Evolutionary conservation across 2,888 invertebrate genomes (phyloP), one percentile per base, ranked within the genome.

Genomic region (Drosophila rellima): DNA sequence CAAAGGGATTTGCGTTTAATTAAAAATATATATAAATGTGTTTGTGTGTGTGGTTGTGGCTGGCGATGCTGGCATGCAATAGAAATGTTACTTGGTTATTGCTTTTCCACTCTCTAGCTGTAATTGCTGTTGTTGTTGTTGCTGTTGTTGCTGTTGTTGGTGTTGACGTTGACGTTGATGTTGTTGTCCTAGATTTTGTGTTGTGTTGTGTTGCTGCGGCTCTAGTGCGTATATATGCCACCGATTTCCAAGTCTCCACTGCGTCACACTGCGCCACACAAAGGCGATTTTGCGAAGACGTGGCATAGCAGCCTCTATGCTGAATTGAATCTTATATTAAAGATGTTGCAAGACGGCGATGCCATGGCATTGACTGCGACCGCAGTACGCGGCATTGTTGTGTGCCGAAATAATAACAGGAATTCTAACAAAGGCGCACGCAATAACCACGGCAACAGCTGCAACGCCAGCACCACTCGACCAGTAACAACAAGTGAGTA

Each of bases 251-350:
- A 67, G 76, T 70, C 72, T 65, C 35, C 18, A n/a, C n/a, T n/a
- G n/a, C 55, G 35, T 64, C 56, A 65, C 18, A n/a, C 2, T 35
- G 50, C 45, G 54, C 40, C 64, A 79, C 70, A 71, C 55, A 55
- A 83, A 68, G 66, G 70, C 52, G 70, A 68, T 73, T 78, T 76
- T 56, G 56, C 62, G 57, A 42, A 69, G 78, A 63, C 35, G 39
- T 44, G 42, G 45, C 11, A 13, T 39, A 31, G 54, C 44, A 35
- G 63, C 68, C 70, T 81, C 86, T 73, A 75, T 73, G 74, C 56
- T 63, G 85, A 82, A 83, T 88, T 79, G 88, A 85, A 82, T 84
- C 83, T 85, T 88, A 82, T 84, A 84, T 88, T 88, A 80, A 80
- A 88, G 83, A 88, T 80, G 82, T 65, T 88, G 85, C 80, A 87